Base-by-base conservation (phyloP, 2,888 invertebrate species). In the Ormyrus nitidulus region DNA sequence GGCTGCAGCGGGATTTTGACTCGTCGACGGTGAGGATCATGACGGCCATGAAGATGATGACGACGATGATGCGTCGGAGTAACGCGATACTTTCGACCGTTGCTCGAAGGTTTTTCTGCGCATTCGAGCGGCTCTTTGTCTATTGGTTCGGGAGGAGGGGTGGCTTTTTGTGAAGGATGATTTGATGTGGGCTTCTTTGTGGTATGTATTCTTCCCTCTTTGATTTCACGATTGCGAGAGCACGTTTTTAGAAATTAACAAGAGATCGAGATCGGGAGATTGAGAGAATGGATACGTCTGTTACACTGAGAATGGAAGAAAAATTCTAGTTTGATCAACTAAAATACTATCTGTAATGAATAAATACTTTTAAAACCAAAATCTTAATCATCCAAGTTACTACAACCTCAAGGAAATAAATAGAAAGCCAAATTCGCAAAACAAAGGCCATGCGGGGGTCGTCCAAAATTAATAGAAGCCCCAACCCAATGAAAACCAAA, bases 81-180 rank as follows among this genome's bases (percentile, higher is more conserved):
- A 79, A 79, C 13, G 56, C 64, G 79, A 79, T 74, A 79, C 56
- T 54, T 66, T 71, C 8, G 58, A 7, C 64, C 71, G 71, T 51
- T 61, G 46, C 9, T 59, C 54, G 64, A 13, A 13, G 58, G 3
- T 59, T 74, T 73, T 66, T 74, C 44, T 19, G 19, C 44, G 46
- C 13, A 34, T 34, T 34, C 34, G 34, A 19, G 58, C n/a, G 66
- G 5, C 5, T 68, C 69, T 68, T 59, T 68, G 59, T 68, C n/a
- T 19, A 5, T 59, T 69, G 54, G 46, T 7, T 5, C 5, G 66
- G 6, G 48, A n/a, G 48, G 49, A 48, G 48, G 48, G 65, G 13
- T 9, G 46, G 61, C n/a, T 62, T 69, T 69, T 49, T 68, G 49
- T 76, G 61, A 7, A 0, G 5, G 46, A 62, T 56, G 49, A 56